Base-by-base conservation (phyloP, 1,140 invertebrate species). In the Scylla paramamosain region DNA sequence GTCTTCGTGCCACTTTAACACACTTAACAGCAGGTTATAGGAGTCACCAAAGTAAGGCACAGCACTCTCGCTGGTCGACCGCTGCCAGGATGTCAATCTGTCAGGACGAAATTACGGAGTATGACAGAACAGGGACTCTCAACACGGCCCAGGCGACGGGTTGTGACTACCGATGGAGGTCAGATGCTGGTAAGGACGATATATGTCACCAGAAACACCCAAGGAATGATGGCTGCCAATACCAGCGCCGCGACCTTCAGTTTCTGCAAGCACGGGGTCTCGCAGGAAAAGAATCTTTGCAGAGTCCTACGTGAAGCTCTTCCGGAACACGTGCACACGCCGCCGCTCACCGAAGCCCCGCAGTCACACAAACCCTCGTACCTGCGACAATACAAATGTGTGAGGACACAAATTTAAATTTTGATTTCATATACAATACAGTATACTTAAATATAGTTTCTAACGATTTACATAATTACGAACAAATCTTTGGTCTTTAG, bases 341-440 rank as follows among this genome's bases (percentile, higher is more conserved):
- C 31, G 12, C 25, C 82, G 20, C 82, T 48, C 3, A 46, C 92
- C 4, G 10, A 39, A 16, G 32, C 84, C 20, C 77, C n/a, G 48
- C 92, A 93, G 0, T 29, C 84, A 25, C 45, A 93, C 46, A 93
- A 86, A 88, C 45, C 84, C 1, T 87, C 92, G 59, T 93, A 93
- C 45, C 92, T 93, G 83, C 1, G n/a, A 88, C n/a, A 32, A 32
- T 20, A 39, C 14, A 25, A 14, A 0, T 25, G 2, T 14, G 20
- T 59, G 52, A 14, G 16, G 16, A 12, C 10, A 59, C 10, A 39
- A 6, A 39, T 39, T 2, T 39, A n/a, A n/a, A n/a, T n/a, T n/a
- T n/a, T n/a, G n/a, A 39, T 39, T 39, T 39, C 39, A 39, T 39
- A 39, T 39, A 39, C 39, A 39, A 2, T 39, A 6, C 39, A 2